Base-by-base conservation (phyloP, 2,888 invertebrate species). In the Rambutsinella grinnellia region DNA sequence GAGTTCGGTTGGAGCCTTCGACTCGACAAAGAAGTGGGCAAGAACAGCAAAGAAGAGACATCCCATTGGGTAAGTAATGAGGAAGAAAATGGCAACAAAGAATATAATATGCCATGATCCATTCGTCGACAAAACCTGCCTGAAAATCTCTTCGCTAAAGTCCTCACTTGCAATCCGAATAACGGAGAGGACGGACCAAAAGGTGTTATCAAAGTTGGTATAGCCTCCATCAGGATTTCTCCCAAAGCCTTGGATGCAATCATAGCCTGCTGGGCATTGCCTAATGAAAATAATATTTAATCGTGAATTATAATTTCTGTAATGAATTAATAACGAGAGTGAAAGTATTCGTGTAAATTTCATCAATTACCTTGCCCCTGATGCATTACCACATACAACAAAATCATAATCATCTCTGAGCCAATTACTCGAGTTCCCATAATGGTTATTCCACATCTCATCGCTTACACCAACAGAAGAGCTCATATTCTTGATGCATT, bases 11-110 rank as follows among this genome's bases (percentile, higher is more conserved):
- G 58, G 36, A 13, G 65, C 36, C 26, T 72, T 72, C 17, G 72
- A 72, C 10, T 72, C 65, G 0, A 26, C 53, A 19, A 66, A 72
- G 47, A 72, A 44, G 53, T 53, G 53, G 2, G 26, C 76, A 1
- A 80, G 53, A n/a, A 76, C 60, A 1, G 57, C 78, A 57, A 78
- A 76, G 26, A 75, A 72, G 5, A 80, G 58, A 57, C 68, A 58
- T 24, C 80, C 78, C 47, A 80, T 69, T 27, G 72, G 71, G 49
- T 66, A 76, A 0, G 80, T 80, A 3, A 78, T 69, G 10, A 72
- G 21, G 28, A 78, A 69, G 60, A 78, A 80, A 15, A 72, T 56
- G 2, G 62, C 27, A 8, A 57, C 19, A 24, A 78, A 69, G 46
- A 61, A 80, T 10, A 78, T 3, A 15, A 62, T 62, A 44, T 71